Evolutionary conservation across 2,888 invertebrate species (phyloP), one percentile per base, ranked within the genome.

Genomic region (Meiosimyza platycephala): DNA sequence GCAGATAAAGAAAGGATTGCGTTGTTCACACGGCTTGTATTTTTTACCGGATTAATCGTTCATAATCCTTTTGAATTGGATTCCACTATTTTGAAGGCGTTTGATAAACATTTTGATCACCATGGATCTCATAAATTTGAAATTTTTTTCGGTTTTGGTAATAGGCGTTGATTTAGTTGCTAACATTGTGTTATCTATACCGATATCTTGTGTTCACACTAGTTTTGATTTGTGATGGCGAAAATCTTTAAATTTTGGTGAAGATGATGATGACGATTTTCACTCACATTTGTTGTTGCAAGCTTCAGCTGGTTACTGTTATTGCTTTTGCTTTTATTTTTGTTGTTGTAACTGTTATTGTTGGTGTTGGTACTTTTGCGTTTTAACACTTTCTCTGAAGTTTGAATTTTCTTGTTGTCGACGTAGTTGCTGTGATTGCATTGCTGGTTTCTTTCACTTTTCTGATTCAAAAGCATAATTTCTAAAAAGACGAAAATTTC

Each of bases 401-500:
- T 54, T 22, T 64, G 22, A 28, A 18, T 40, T 48, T 50, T 54
- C 50, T 71, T 67, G 57, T 18, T 72, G 73, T 62, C 75, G 62
- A n/a, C 73, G 57, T 28, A 79, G 77, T 77, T 79, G 77, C 76
- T 77, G 77, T 79, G 78, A 79, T 82, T 81, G 79, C 80, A 80
- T 81, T 84, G 80, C 80, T 83, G 84, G 84, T 84, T 83, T 83
- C 85, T 83, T 82, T 83, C 83, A 79, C 81, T 82, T 79, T 82
- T 82, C 83, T 84, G 84, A 80, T 85, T 84, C 84, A 84, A 84
- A 82, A 84, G 82, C 79, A 85, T 84, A 81, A 85, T 85, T 83
- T 84, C 85, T 84, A 85, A 84, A 85, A 84, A 84, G 80, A 85
- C 85, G 83, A 84, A 85, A 83, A 85, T 85, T 83, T 84, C 84